phyloP scores from a whole-genome alignment of 2,113 vertebrate species.

The Orientallactaga bullata region DNA sequence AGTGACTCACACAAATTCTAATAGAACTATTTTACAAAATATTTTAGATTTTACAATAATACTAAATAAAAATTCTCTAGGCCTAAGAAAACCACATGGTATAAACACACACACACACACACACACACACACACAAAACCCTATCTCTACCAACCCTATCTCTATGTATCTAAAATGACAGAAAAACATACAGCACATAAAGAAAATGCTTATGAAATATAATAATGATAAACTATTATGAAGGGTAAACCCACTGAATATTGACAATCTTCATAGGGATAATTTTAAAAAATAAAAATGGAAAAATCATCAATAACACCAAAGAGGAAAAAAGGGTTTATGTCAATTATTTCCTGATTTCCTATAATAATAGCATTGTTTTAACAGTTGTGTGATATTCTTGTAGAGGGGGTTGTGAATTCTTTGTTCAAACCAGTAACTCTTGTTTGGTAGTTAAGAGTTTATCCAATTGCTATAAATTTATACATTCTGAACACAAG shows the following conservation, averaged over 20 bases:
- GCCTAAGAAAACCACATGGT: neutral
- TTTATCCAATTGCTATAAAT: constrained; percentile 13
- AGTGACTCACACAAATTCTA: neutral
- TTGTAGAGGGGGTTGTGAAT: neutral
- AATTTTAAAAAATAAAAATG: constrained; percentile 2
- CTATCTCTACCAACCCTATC: too few relatives aligned
- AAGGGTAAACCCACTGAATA: neutral
- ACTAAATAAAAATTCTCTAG: neutral
- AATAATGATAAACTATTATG: neutral
- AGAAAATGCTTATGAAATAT: neutral
- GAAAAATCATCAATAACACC: constrained; percentile 7
- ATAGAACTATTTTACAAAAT: neutral
- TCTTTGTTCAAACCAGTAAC: constrained; percentile 6
- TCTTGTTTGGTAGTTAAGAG: neutral
- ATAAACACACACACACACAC: neutral
- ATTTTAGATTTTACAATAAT: neutral
- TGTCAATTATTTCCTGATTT: constrained; percentile 29
- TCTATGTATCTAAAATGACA: neutral
- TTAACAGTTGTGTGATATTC: neutral
- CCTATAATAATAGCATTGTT: neutral
- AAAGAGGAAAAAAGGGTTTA: neutral
- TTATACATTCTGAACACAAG: constrained; percentile 35
- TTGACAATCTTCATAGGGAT: neutral
- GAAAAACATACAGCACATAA: neutral
- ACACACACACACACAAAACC: neutral